Conservation (phyloP, 2,888 invertebrate genomes). For the Thyatira batis region DNA sequence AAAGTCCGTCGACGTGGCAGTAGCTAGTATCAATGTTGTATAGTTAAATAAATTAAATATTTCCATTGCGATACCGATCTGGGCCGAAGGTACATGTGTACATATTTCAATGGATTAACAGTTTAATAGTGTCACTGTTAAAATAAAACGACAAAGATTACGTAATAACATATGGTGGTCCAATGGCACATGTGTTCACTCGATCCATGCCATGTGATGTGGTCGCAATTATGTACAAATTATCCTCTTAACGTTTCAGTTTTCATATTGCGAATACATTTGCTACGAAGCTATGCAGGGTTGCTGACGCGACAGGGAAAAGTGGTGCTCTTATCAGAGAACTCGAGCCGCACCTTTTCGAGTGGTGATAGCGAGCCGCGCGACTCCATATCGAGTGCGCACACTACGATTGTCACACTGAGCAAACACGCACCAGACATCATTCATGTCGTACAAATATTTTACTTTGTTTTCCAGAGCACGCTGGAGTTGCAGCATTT, state of each 20-base stretch:
- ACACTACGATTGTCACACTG: conserved; percentile 64
- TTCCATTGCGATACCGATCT: neutral
- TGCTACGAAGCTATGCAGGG: conserved; percentile 56
- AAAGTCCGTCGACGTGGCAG: conserved; percentile 11
- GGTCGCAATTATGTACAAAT: conserved; percentile 38
- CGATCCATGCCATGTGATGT: conserved; percentile 41
- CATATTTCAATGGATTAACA: conserved; percentile 26
- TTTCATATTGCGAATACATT: conserved; percentile 52
- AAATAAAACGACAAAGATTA: conserved; percentile 52
- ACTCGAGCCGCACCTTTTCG: conserved; percentile 77
- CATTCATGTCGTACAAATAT: conserved; percentile 36
- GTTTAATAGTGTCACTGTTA: conserved; percentile 45
- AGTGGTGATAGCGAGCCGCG: conserved; percentile 71
- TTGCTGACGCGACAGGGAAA: conserved; percentile 73
- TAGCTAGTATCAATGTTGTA: neutral
- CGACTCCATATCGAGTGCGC: conserved; percentile 58
- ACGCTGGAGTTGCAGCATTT: conserved; percentile 12
- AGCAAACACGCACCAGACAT: conserved; percentile 48
- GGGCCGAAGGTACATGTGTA: neutral
- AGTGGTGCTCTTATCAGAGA: conserved; percentile 76
- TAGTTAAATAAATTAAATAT: neutral
- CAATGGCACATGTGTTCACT: conserved; percentile 65
- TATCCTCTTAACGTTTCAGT: conserved; percentile 47
- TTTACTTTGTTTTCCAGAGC: conserved; percentile 54
- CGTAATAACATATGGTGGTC: conserved; percentile 72